Base-by-base conservation (phyloP, 2,797 vertebrate species). In the Scolopax bukidnonensis region DNA sequence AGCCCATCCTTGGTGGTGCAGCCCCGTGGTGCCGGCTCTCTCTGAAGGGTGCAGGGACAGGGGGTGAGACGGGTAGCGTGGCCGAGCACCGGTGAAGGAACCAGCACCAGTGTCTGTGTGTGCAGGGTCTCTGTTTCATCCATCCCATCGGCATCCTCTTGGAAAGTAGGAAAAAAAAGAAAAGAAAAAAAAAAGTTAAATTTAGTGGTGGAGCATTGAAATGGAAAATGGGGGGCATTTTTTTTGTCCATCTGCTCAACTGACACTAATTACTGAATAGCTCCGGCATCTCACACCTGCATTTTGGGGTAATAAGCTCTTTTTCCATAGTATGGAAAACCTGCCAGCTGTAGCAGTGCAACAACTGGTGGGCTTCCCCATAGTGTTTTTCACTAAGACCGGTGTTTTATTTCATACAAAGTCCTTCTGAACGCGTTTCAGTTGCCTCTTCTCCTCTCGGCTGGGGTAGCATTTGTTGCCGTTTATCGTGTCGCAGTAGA, bases 71-170 rank as follows among this genome's bases (percentile, higher is more conserved):
- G 15, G 61, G 82, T 18, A 33, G 45, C 2, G 3, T 1, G 3
- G 25, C 54, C 3, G 1, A 56, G 48, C 27, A 2, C 50, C 1
- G 1, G 7, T 0, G 1, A 36, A 38, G 54, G 33, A 48, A 24
- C 36, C 36, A 27, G 27, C 30, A 14, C 30, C 23, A 2, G 15
- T 8, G 4, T 13, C 45, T 18, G 36, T 6, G 19, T 23, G 64
- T 19, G 53, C 12, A 6, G 36, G 11, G 57, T 74, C 83, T 74
- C 38, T 12, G 71, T 28, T 40, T n/a, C 60, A 6, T 33, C 77
- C 50, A 7, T 59, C 43, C 57, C 3, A 0, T 10, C 27, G 21
- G 24, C 32, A 10, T 51, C 11, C 15, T 25, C 27, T 24, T 40
- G 59, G 71, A 69, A 85, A 27, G 27, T 3, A 2, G 32, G 4